Conservation (phyloP, 2,113 vertebrate genomes). For the Channa maculata region DNA sequence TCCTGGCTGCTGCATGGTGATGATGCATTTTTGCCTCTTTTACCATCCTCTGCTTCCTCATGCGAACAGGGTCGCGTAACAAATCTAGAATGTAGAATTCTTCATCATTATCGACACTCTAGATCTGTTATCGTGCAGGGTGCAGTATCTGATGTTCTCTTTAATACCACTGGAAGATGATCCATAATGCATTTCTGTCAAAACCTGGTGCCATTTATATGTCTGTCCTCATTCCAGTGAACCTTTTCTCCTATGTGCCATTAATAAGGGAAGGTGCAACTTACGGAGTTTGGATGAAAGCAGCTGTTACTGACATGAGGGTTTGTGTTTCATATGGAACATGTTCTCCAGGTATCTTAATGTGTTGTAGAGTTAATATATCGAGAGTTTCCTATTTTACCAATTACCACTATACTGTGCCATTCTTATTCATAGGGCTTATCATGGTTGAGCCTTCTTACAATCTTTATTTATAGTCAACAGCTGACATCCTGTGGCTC, state of each 20-base stretch:
- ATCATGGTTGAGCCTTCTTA: background rate
- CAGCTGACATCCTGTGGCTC: constrained; percentile 39
- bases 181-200: constrained; percentile 42
- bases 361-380: constrained; percentile 48
- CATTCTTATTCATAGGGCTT: constrained; percentile 46
- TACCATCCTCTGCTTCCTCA: constrained; percentile 45
- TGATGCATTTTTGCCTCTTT: constrained; percentile 32
- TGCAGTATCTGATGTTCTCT: constrained; percentile 21
- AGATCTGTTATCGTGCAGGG: constrained; percentile 8
- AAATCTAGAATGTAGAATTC: constrained; percentile 30
- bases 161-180: constrained; percentile 8
- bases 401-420: constrained; percentile 53
- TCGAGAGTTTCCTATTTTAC: constrained; percentile 40
- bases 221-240: constrained; percentile 49
- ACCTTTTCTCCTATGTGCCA: constrained; percentile 76
- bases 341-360: constrained; percentile 37
- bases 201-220: constrained; percentile 65
- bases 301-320: constrained; percentile 19
- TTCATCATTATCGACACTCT: constrained; percentile 15
- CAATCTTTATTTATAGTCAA: background rate
- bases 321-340: constrained; percentile 39
- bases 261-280: constrained; percentile 43
- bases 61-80: constrained; percentile 13
- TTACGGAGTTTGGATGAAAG: constrained; percentile 18
- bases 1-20: constrained; percentile 46